Evolutionary conservation across 2,797 vertebrate genomes (phyloP), one percentile per base, ranked within the genome.

Genomic region (Melopsittacus undulatus): DNA sequence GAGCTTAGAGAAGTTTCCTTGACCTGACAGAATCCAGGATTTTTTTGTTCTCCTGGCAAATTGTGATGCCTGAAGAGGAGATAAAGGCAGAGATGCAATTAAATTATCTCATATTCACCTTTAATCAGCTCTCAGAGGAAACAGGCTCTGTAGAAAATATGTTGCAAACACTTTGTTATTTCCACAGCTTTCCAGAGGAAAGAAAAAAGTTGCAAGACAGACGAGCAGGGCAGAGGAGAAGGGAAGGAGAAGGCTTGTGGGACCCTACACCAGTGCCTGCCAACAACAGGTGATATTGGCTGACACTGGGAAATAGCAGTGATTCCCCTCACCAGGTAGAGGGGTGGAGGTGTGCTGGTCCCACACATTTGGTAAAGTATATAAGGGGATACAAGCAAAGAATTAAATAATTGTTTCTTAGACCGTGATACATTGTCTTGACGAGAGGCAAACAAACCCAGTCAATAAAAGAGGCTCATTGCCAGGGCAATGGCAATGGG

Each of bases 101-200:
- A 89, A 49, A 79, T 68, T 68, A 45, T 91, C 40, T 84, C 63
- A 70, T 82, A 2, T 72, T 79, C 0, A 0, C 59, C 63, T 87
- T 86, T 94, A 63, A 87, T 89, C 90, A 82, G 40, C 67, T 87
- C 67, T 92, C 62, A 5, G 48, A 94, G 84, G 87, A 78, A 91
- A 69, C 0, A 0, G 15, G 29, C 17, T 84, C 57, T 15, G 11
- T 27, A 75, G 52, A 56, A 91, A 92, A 43, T 29, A 57, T 23
- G 26, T 72, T 91, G 63, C 57, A 67, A 82, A 84, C 10, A 9
- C 67, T 63, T 42, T 10, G 57, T 59, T 67, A 32, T 70, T 94
- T 78, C 82, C 74, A 46, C 57, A 40, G 66, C 24, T 87, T 89
- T 87, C 74, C 52, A 63, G 62, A 89, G 49, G 22, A 59, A 64